A percentile compares a stretch with the other conserved stretches of the same genome.
Conservation (phyloP, 1,140 invertebrate genomes). For the Amyelois transitella region DNA sequence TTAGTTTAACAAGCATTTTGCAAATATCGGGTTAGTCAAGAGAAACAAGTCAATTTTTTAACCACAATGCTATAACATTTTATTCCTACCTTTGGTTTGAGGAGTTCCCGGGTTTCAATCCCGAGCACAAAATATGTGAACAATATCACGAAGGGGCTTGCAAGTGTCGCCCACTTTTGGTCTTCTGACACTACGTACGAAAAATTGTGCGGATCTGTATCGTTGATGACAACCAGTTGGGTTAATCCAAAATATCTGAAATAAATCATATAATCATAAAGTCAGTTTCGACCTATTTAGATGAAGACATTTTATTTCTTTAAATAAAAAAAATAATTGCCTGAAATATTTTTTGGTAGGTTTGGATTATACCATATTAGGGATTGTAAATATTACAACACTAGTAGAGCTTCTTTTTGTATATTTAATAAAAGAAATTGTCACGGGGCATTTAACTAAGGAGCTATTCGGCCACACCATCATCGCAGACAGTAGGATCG, state of each 20-base stretch:
- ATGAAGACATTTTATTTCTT: no score
- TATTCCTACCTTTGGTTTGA: slow-evolving; percentile 80
- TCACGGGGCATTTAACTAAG: no score
- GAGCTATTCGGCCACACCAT: no score
- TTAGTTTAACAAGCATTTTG: slow-evolving; percentile 17
- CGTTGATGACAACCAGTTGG: slow-evolving; percentile 75
- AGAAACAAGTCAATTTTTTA: slow-evolving; percentile 12
- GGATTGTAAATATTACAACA: no score
- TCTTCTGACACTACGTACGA: slow-evolving; percentile 48
- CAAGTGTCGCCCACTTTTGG: slow-evolving; percentile 54
- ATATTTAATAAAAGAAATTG: no score
- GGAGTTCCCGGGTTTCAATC: slow-evolving; percentile 80
- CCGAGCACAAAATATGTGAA: slow-evolving; percentile 84
- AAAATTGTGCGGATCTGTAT: slow-evolving; percentile 43
- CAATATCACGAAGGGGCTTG: slow-evolving; percentile 76
- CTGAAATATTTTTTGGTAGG: no score
- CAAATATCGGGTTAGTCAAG: slow-evolving; percentile 23
- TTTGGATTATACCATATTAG: no score
- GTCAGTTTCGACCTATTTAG: no score
- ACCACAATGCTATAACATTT: slow-evolving; percentile 10
- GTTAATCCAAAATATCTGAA: slow-evolving; percentile 82
- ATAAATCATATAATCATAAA: slow-evolving; percentile 2
- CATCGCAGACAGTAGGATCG: no score
- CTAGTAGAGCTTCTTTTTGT: no score
- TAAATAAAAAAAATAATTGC: no score